These are phyloP conservation scores for Rafetus swinhoei DNA, from an alignment of 2,113 vertebrate species.

Conservation along the genomic window DNA sequence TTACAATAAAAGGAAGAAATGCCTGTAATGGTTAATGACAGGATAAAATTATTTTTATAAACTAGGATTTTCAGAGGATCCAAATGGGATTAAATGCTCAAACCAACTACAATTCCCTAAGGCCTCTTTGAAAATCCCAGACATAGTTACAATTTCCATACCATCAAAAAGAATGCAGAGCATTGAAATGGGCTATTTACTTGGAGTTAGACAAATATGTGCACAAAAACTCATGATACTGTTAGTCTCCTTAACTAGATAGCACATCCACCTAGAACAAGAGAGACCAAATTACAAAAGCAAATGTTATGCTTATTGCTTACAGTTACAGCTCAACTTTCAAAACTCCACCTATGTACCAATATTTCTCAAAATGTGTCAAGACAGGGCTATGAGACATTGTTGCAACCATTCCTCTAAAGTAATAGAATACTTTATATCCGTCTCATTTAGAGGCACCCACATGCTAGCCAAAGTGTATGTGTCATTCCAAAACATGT, in stretches of 20 bases:
- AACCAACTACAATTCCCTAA: neutral
- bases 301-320: neutral
- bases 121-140: neutral
- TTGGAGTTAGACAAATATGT: neutral
- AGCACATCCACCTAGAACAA: neutral
- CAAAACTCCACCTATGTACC: neutral
- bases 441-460: neutral
- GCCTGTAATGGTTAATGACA: neutral
- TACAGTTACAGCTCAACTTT: neutral
- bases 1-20: neutral
- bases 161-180: neutral
- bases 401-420: neutral
- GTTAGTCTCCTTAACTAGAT: neutral
- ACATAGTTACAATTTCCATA: neutral
- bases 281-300: neutral
- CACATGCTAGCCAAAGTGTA: neutral
- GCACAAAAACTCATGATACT: neutral
- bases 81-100: neutral
- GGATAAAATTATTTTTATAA: neutral
- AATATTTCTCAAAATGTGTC: neutral
- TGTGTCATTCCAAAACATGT: neutral
- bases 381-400: neutral
- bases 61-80: neutral
- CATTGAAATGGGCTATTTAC: neutral
- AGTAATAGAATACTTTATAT: neutral